phyloP scores from a whole-genome alignment of 2,113 vertebrate species.

The Apteryx owenii region DNA sequence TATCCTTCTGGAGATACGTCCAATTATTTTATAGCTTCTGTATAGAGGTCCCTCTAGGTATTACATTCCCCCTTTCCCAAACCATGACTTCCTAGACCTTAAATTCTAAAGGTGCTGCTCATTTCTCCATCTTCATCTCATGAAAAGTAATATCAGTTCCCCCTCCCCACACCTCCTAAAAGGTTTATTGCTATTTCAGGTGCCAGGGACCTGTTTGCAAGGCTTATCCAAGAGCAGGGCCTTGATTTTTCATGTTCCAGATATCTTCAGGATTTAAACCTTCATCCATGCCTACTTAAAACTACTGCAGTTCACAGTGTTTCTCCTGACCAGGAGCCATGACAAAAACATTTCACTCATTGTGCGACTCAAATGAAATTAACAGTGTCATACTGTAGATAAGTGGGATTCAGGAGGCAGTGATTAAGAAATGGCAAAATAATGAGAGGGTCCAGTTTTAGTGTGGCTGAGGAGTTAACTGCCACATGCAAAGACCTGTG shows the following conservation, averaged over 20 bases:
- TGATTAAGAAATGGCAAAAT: neutral
- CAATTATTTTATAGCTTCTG: too few species aligned
- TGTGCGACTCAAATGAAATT: neutral
- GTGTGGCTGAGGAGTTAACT: neutral
- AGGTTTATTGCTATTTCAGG: neutral
- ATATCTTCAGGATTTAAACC: neutral
- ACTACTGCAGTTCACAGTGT: neutral
- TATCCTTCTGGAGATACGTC: neutral
- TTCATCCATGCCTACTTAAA: neutral
- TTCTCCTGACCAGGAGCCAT: neutral
- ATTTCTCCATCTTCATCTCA: neutral
- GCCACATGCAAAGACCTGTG: neutral
- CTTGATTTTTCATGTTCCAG: neutral
- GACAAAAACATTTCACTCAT: neutral
- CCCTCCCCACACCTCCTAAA: neutral
- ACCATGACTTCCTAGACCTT: neutral
- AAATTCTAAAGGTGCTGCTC: neutral
- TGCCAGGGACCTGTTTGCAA: neutral
- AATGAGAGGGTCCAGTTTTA: neutral
- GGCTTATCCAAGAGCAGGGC: neutral
- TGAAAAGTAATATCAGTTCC: neutral
- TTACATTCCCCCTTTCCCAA: neutral
- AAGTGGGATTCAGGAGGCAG: neutral
- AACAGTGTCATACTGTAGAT: neutral
- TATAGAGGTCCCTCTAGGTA: neutral